Conservation (phyloP, 2,888 invertebrate species). For the Cephalotes varians region DNA sequence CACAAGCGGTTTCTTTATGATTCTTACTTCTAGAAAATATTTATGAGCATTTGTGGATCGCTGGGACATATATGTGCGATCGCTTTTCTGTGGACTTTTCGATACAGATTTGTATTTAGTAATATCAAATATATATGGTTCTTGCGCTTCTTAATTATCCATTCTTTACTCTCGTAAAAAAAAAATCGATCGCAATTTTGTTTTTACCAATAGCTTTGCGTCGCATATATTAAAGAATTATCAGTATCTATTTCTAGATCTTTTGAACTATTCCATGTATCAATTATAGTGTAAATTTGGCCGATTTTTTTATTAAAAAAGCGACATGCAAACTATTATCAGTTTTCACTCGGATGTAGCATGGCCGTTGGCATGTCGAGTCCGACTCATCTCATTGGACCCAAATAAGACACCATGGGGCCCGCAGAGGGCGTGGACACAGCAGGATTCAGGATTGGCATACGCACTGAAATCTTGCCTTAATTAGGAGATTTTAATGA, state of each 20-base stretch:
- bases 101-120: constrained; percentile 2
- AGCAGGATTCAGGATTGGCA: neutral
- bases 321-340: neutral
- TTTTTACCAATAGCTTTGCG: neutral
- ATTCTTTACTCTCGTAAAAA: neutral
- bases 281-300: neutral
- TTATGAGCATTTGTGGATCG: constrained; percentile 81
- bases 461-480: constrained; percentile 9
- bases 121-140: neutral
- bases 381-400: constrained; percentile 29
- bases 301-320: neutral
- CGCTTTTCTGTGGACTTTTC: constrained; percentile 7
- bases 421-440: constrained; percentile 45
- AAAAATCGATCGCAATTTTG: neutral
- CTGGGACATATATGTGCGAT: constrained; percentile 25
- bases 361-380: constrained; percentile 16
- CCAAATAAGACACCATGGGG: constrained; percentile 31
- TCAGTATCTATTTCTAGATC: neutral
- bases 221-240: neutral
- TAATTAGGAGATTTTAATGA: constrained; percentile 47
- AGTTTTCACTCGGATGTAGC: neutral
- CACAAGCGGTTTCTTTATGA: constrained; percentile 84
- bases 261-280: neutral
- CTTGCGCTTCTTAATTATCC: neutral
- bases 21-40: constrained; percentile 82